Evolutionary conservation across 2,113 vertebrate genomes (phyloP).

Genomic region (Beaufortia kweichowensis): DNA sequence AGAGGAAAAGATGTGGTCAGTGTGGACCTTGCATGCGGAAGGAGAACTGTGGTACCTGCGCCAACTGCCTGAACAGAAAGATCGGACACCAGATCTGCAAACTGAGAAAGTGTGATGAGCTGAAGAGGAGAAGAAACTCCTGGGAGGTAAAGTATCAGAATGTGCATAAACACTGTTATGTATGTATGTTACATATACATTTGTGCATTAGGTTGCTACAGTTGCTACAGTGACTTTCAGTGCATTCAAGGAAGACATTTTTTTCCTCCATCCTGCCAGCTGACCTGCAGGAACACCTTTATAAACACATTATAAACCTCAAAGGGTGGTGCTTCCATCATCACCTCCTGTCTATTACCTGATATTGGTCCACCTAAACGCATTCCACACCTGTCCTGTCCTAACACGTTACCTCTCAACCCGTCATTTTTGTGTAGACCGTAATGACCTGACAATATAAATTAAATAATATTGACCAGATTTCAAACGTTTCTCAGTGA

Average conservation of each 20-base stretch:
- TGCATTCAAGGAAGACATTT: too few relatives aligned
- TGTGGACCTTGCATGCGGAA: conserved; percentile 81
- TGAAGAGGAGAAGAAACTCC: conserved; percentile 74
- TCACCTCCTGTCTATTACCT: conserved; percentile 22
- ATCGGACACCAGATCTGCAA: conserved; percentile 88
- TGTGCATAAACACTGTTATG: neutral
- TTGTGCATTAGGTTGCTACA: too few relatives aligned
- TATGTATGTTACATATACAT: neutral
- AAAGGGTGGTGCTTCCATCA: neutral
- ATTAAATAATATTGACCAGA: neutral
- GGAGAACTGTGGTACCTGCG: conserved; percentile 83
- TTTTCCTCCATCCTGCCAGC: too few relatives aligned
- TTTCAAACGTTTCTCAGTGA: neutral
- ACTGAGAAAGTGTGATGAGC: conserved; percentile 82
- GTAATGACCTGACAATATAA: neutral
- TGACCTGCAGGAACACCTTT: too few relatives aligned
- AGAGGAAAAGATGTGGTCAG: conserved; percentile 81
- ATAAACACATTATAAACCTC: neutral
- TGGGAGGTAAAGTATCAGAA: conserved; percentile 57
- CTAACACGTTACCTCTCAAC: conserved; percentile 44
- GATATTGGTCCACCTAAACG: conserved; percentile 11
- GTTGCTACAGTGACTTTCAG: neutral
- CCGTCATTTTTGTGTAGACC: neutral
- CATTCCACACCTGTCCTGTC: conserved; percentile 54
- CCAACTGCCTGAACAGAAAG: conserved; percentile 83